These are phyloP conservation scores for Tragelaphus strepsiceros DNA, from an alignment of 2,113 vertebrate genomes.

Conservation along the genomic window DNA sequence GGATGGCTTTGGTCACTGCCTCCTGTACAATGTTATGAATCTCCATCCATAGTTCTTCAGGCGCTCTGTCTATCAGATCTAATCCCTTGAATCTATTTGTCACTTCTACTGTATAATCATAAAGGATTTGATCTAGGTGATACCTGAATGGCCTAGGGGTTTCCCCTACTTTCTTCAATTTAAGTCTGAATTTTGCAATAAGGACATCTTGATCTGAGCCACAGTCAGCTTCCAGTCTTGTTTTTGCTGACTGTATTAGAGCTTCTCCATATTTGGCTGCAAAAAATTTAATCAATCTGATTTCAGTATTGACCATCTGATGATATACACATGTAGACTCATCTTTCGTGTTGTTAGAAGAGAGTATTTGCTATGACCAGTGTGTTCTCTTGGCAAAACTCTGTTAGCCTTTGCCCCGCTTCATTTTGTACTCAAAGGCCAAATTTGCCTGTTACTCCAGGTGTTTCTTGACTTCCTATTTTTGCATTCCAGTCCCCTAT, in stretches of 20 bases:
- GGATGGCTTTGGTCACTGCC: background rate
- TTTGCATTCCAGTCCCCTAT: background rate
- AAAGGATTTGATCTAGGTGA: background rate
- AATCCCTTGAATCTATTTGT: background rate
- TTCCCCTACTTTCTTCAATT: background rate
- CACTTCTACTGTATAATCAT: background rate
- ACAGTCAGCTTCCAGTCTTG: background rate
- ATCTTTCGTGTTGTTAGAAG: background rate
- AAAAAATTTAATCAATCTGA: background rate
- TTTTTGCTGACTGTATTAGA: background rate
- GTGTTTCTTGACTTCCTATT: background rate
- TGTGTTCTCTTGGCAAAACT: background rate
- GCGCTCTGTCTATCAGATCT: background rate
- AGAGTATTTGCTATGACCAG: background rate
- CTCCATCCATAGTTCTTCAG: background rate
- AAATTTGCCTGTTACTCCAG: background rate
- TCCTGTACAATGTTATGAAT: background rate
- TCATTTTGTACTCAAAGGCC: background rate
- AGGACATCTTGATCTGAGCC: background rate
- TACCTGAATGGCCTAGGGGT: background rate
- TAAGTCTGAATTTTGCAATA: background rate
- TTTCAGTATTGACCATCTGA: background rate
- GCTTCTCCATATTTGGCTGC: background rate
- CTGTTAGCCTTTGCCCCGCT: background rate
- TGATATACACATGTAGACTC: background rate